Percentiles rank a stretch among this genome's conserved stretches.
Evolutionary conservation across 2,888 invertebrate genomes (phyloP).

Genomic region (Pachycephus smyrnensis): DNA sequence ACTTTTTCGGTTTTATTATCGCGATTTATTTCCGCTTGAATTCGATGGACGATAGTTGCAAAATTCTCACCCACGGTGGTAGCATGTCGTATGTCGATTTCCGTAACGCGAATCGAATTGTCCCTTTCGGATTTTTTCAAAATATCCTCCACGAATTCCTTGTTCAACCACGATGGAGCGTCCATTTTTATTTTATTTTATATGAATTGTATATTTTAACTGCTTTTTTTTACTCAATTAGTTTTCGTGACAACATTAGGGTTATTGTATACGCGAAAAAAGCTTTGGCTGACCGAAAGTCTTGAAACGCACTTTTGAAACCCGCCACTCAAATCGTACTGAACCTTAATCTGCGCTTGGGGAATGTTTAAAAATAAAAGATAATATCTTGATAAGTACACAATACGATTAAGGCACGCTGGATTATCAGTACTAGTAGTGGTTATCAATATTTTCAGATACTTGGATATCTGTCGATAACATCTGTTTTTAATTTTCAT

Average conservation of each 20-base stretch:
- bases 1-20: slow-evolving; percentile 43
- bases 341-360: background rate
- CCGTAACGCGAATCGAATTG: slow-evolving; percentile 46
- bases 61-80: slow-evolving; percentile 62
- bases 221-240: background rate
- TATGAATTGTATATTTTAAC: background rate
- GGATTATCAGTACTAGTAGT: too few relatives aligned
- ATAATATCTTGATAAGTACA: too few relatives aligned
- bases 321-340: background rate
- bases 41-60: slow-evolving; percentile 58
- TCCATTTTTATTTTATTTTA: background rate
- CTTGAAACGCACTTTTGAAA: background rate
- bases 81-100: slow-evolving; percentile 50
- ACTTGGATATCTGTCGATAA: too few relatives aligned
- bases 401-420: accelerated
- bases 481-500: too few relatives aligned
- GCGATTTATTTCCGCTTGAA: slow-evolving; percentile 36
- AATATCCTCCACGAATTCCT: slow-evolving; percentile 47
- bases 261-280: too few relatives aligned
- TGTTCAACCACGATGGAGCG: slow-evolving; percentile 51
- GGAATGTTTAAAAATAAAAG: too few relatives aligned
- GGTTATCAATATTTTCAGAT: too few relatives aligned
- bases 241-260: background rate
- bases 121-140: slow-evolving; percentile 49
- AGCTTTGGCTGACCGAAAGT: background rate